Conservation (phyloP, 2,888 invertebrate genomes). For the Stramonita haemastoma region DNA sequence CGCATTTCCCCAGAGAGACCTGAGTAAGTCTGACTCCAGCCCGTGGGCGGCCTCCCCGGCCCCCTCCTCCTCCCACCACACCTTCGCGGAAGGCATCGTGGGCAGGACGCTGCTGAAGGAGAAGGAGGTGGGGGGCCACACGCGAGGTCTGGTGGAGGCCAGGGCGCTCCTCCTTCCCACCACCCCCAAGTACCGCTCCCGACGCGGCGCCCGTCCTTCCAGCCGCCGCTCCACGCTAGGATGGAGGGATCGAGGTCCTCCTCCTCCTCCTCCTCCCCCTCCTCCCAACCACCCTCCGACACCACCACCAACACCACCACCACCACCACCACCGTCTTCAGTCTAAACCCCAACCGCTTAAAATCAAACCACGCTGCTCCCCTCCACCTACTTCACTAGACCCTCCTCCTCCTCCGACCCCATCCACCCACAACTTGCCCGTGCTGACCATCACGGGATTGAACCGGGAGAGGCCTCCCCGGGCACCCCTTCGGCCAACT, state of each 20-base stretch:
- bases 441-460: conserved; percentile 34
- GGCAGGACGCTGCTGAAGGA: conserved; percentile 38
- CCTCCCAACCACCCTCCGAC: background rate
- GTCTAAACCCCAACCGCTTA: background rate
- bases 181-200: conserved; percentile 11
- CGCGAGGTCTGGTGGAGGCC: background rate
- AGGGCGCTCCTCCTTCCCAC: background rate
- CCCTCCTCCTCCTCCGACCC: background rate
- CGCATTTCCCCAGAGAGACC: background rate
- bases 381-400: background rate
- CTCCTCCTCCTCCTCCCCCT: background rate
- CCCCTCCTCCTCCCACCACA: background rate
- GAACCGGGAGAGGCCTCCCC: background rate
- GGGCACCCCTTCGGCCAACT: conserved; percentile 6
- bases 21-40: background rate
- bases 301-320: background rate
- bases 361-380: background rate
- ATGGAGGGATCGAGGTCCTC: conserved; percentile 12
- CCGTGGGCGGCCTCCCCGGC: background rate
- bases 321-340: background rate
- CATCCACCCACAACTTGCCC: background rate
- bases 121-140: background rate
- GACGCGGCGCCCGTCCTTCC: background rate
- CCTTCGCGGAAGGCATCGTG: conserved; percentile 39
- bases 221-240: conserved; percentile 19